Base-by-base conservation (phyloP, 2,888 invertebrate species). In the Synanthedon tipuliformis region DNA sequence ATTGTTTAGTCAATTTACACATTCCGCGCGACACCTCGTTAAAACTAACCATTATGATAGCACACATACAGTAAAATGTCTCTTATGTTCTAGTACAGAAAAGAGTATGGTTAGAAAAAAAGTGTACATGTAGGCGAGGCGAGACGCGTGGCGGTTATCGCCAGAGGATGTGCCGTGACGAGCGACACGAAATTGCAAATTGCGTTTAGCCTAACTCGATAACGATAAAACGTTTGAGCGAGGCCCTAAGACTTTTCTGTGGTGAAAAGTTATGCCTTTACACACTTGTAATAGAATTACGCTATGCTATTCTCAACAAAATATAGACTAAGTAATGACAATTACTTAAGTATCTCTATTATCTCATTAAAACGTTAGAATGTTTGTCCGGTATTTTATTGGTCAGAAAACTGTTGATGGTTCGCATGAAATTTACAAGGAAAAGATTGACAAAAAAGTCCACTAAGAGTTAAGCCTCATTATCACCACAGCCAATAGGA, bases 201-300 rank as follows among this genome's bases (percentile, higher is more conserved):
- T 77, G 71, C 68, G 68, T 81, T 78, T 74, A 71, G 68, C 67
- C 65, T 69, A 74, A 77, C 72, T 72, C 68, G 71, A 77, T 75
- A 75, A 71, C 68, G 66, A 64, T 66, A 68, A 71, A 71, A 60
- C 61, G 68, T 63, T 64, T 56, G 56, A 59, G 54, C 54, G 49
- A 54, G 54, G 57, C 50, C 54, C 54, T 54, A 54, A 55, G 54
- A 45, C 45, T 45, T 45, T 45, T 45, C n/a, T 45, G 45, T 45
- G 13, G 45, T 12, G n/a, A 15, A 15, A 45, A 45, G 34, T 45
- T 45, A 45, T 8, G 45, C 10, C 34, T 34, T 34, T 34, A 34
- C 10, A 34, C 10, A 34, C 7, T 34, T 34, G 10, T 34, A 10
- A 34, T 34, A 34, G 23, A 23, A 23, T 23, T 23, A 23, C 4